Evolutionary conservation across 2,888 invertebrate genomes (phyloP).

Genomic region (Pseudoips prasinana): DNA sequence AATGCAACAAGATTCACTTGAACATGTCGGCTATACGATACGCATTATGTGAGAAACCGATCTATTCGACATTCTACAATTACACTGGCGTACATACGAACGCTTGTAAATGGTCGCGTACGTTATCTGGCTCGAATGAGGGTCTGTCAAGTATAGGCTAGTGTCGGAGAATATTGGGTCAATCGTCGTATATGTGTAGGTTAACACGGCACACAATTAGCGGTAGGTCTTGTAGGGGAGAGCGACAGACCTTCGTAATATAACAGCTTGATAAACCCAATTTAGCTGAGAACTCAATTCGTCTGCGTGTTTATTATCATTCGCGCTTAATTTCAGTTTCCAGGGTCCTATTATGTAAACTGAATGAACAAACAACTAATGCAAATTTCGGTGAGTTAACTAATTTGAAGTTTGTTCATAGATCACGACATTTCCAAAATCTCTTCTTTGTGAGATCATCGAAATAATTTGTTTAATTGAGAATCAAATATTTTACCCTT

Average conservation of each 20-base stretch:
- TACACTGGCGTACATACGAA: constrained; percentile 60
- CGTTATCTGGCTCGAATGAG: constrained; percentile 46
- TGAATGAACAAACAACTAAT: constrained; percentile 55
- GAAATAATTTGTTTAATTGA: too few relatives aligned
- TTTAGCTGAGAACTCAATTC: constrained; percentile 52
- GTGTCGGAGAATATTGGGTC: constrained; percentile 45
- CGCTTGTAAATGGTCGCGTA: constrained; percentile 54
- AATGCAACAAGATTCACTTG: constrained; percentile 81
- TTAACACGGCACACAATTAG: constrained; percentile 60
- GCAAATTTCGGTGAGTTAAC: constrained; percentile 53
- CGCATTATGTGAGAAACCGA: constrained; percentile 56
- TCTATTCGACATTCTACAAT: constrained; percentile 66
- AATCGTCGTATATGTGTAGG: constrained; percentile 44
- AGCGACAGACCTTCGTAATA: background rate
- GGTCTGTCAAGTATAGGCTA: constrained; percentile 21
- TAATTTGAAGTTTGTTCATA: constrained; percentile 50
- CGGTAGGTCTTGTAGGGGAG: constrained; percentile 44
- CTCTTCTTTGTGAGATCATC: too few relatives aligned
- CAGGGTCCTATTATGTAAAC: constrained; percentile 50
- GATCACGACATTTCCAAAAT: too few relatives aligned
- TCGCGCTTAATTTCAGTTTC: constrained; percentile 51
- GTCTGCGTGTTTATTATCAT: constrained; percentile 56
- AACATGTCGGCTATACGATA: constrained; percentile 58
- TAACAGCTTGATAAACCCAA: constrained; percentile 58
- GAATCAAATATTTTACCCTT: too few relatives aligned